Base-by-base conservation (phyloP, 2,888 invertebrate species). In the Ethmia dodecea region DNA sequence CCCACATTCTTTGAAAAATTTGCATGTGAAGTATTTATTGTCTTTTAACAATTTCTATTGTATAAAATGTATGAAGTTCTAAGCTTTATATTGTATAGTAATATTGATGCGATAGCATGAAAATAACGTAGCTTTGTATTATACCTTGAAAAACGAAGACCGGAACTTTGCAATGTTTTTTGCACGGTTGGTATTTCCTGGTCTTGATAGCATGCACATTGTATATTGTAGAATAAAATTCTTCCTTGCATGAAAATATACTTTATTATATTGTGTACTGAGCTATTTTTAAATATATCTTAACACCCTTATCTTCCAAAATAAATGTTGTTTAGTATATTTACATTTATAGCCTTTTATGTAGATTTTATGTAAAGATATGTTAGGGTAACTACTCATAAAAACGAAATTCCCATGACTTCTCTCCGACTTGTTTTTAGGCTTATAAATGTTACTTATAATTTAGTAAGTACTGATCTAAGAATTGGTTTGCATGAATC, bases 161-260 rank as follows among this genome's bases (percentile, higher is more conserved):
- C 37, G 38, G 58, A 62, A 65, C 42, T 48, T 47, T 52, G 51
- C 45, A 38, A 40, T 35, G 20, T 47, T 48, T 58, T 51, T 44
- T 66, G 79, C 79, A 74, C 77, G 72, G 56, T 55, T 50, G 44
- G 38, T 38, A 51, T 50, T 38, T 46, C 52, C 45, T 42, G 48
- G 52, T 33, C 45, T 51, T 52, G 56, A 62, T 55, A 55, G 83
- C 83, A 83, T 84, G 83, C 76, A 74, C 70, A 61, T 48, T 69
- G 62, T 76, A 68, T 73, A 70, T 68, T 68, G 62, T 72, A 67
- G 63, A 61, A 53, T 64, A 60, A 59, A 55, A 31, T 34, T 59
- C 64, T 63, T 48, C 75, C 81, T 84, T 83, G 84, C 84, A 84
- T 84, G 84, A 76, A 78, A 78, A 78, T 75, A 66, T 73, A 65